Evolutionary conservation across 2,113 vertebrate genomes (phyloP), one percentile per base, ranked within the genome.

Genomic region (Cyprinus carpio): DNA sequence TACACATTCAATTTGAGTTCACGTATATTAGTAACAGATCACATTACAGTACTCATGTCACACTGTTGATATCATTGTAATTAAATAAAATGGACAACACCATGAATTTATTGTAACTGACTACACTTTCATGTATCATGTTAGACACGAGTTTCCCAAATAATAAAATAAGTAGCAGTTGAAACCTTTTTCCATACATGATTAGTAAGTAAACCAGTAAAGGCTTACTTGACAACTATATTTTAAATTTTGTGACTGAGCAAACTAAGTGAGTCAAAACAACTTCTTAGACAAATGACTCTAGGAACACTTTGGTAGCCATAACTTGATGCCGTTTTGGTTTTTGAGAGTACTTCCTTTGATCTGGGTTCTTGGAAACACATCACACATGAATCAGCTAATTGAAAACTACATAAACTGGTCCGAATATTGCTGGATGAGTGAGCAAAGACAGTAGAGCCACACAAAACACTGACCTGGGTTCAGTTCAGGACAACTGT

Each of bases 401-500:
- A 81, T 25, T 75, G 76, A n/a, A 76, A 82, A 74, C 58, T 58
- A 65, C 43, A 84, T 67, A n/a, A 67, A 34, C 34, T 82, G 49
- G 31, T 62, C 43, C 0, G 46, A 60, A 16, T 13, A 20, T 31
- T 67, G 40, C 46, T 82, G 75, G 75, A 10, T 46, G 65, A 65
- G 31, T 74, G 43, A 84, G 65, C 27, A 54, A 43, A 80, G 29
- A 60, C 56, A 75, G 64, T 8, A 31, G 69, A 49, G 58, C 60
- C 16, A 62, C 51, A 64, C 51, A 58, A 5, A 23, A 16, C 71
- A 43, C 82, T 67, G 71, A 60, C 46, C 54, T 15, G 16, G 58
- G 3, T 60, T 75, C 27, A 81, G 82, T 46, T 62, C 82, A 88
- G 89, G 88, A 90, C 89, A 84, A 58, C 56, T 23, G 20, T 58